Evolutionary conservation across 2,797 vertebrate genomes (phyloP), one percentile per base, ranked within the genome.

Genomic region (Odontamblyopus lacepedii): DNA sequence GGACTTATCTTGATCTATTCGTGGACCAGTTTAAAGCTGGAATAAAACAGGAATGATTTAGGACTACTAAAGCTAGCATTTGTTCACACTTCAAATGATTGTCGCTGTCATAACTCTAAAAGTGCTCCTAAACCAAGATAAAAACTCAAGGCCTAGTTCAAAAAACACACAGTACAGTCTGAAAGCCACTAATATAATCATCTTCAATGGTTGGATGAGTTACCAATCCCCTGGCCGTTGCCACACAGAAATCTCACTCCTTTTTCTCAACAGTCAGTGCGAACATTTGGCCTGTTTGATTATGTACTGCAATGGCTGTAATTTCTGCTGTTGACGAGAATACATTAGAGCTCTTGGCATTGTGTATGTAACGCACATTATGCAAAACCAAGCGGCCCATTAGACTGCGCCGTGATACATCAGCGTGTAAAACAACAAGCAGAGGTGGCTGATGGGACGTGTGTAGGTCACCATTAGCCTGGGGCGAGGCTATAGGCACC

Each of bases 331-430:
- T 83, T 86, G 77, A 72, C 72, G 59, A 16, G 83, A 89, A 90
- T 86, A 87, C 84, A 91, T 90, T 82, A 90, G 82, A 82, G 70
- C 75, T 81, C 78, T 89, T 89, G 87, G 83, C 85, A 83, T 82
- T 86, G 84, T 89, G 78, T 89, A 82, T 73, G 80, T 83, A 79
- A 77, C 68, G 82, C 82, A 80, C 82, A 88, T 88, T 90, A 87
- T 85, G 87, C 32, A 87, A 90, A 90, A 88, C 88, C 83, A 86
- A 63, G 81, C 76, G 78, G 76, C 77, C 85, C 77, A 86, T 89
- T 90, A 85, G 72, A 74, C 78, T 82, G 82, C 38, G 1, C 72
- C 75, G 72, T 79, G 82, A 83, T 85, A 82, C 75, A 84, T 81
- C 51, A 63, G 73, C 18, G 73, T 73, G 76, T 77, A 78, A 80